These are phyloP conservation scores for Drosophila prostipennis DNA, from an alignment of 2,888 invertebrate species.

Conservation along the genomic window DNA sequence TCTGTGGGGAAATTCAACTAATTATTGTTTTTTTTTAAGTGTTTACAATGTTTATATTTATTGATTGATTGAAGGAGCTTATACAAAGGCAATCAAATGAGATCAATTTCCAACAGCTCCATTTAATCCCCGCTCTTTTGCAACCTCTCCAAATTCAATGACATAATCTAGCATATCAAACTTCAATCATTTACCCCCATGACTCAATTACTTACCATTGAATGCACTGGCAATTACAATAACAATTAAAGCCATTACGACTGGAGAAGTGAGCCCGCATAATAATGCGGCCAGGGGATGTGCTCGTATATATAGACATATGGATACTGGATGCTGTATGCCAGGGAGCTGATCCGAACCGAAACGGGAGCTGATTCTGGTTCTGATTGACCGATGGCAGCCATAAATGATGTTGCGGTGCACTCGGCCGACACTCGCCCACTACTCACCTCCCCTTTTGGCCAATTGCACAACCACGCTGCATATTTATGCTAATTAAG, in stretches of 20 bases:
- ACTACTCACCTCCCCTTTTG: constrained; percentile 23
- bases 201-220: constrained; percentile 57
- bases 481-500: constrained; percentile 75
- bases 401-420: constrained; percentile 58
- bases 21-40: too few species aligned
- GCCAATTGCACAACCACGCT: constrained; percentile 47
- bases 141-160: constrained; percentile 22
- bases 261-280: constrained; percentile 53
- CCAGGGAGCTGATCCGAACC: neutral
- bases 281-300: constrained; percentile 57
- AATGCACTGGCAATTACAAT: constrained; percentile 65
- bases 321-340: constrained; percentile 2
- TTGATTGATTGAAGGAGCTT: neutral
- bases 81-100: neutral
- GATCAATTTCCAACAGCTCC: neutral
- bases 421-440: constrained; percentile 51
- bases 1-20: neutral
- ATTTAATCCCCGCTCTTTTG: constrained; percentile 1
- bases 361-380: constrained; percentile 33
- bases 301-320: neutral
- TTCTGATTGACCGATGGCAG: constrained; percentile 63
- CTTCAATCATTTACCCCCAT: constrained; percentile 40
- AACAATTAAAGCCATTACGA: constrained; percentile 51
- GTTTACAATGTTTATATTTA: neutral
- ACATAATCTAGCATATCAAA: constrained; percentile 37